These are phyloP conservation scores for Leptinotarsa defecta DNA, from an alignment of 1,140 invertebrate species.

Conservation along the genomic window DNA sequence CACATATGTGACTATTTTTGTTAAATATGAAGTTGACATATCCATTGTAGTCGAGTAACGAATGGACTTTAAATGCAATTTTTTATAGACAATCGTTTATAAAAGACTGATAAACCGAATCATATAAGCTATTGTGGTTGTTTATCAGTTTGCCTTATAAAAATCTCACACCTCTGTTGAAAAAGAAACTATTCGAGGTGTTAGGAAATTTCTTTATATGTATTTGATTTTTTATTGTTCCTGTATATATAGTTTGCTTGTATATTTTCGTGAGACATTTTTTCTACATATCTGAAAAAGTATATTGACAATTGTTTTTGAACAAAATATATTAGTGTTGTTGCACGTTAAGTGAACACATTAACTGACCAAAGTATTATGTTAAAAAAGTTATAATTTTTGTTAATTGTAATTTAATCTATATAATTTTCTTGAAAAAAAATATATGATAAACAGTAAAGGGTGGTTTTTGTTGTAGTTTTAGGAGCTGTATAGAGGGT, in stretches of 20 bases:
- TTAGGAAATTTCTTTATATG: not conserved
- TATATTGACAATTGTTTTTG: not conserved
- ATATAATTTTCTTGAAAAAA: not conserved
- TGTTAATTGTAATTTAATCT: not conserved
- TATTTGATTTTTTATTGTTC: no score
- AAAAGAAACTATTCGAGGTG: not conserved
- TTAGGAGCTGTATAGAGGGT: not conserved
- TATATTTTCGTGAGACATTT: no score
- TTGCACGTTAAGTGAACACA: constrained; percentile 4
- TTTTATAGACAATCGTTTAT: not conserved
- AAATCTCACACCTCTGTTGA: not conserved
- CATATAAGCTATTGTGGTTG: not conserved
- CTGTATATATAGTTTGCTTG: no score
- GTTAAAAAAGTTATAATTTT: not conserved
- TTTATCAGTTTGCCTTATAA: not conserved
- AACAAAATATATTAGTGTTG: not conserved
- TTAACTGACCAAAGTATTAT: constrained; percentile 19
- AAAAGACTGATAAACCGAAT: constrained; percentile 13
- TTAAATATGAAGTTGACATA: not conserved
- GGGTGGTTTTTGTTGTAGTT: not conserved
- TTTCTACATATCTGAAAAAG: no score
- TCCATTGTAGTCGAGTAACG: not conserved
- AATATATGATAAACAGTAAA: not conserved
- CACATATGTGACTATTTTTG: not conserved
- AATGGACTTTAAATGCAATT: constrained; percentile 6